These are phyloP conservation scores for Dicaeum eximium DNA, from an alignment of 2,113 vertebrate genomes.

Conservation along the genomic window DNA sequence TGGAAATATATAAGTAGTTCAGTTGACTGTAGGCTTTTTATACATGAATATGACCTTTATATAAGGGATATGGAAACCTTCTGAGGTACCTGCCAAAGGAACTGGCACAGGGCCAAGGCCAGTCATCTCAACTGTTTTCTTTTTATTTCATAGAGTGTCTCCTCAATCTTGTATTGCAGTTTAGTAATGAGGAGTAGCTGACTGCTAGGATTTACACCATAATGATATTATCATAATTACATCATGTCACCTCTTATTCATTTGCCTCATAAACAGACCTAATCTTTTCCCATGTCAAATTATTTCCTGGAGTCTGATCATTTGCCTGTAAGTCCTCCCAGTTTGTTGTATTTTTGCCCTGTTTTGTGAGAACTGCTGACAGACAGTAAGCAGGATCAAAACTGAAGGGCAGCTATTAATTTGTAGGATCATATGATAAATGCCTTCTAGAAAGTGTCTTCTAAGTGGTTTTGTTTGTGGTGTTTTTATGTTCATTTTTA, in stretches of 20 bases:
- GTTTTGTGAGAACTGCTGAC: background rate
- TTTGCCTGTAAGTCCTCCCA: background rate
- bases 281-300: background rate
- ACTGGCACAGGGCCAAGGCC: background rate
- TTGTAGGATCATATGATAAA: background rate
- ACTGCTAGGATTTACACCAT: background rate
- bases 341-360: background rate
- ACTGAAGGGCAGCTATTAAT: background rate
- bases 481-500: constrained; percentile 18
- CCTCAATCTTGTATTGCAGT: background rate
- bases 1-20: background rate
- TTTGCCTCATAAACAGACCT: background rate
- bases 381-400: background rate
- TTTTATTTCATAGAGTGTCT: background rate
- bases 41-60: background rate
- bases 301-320: background rate
- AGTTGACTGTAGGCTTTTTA: background rate
- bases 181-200: background rate
- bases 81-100: background rate
- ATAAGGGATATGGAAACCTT: background rate
- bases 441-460: background rate
- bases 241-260: background rate
- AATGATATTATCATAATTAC: background rate
- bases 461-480: background rate
- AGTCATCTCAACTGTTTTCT: background rate